Evolutionary conservation across 2,797 vertebrate species (phyloP).

Genomic region (Merluccius polli): DNA sequence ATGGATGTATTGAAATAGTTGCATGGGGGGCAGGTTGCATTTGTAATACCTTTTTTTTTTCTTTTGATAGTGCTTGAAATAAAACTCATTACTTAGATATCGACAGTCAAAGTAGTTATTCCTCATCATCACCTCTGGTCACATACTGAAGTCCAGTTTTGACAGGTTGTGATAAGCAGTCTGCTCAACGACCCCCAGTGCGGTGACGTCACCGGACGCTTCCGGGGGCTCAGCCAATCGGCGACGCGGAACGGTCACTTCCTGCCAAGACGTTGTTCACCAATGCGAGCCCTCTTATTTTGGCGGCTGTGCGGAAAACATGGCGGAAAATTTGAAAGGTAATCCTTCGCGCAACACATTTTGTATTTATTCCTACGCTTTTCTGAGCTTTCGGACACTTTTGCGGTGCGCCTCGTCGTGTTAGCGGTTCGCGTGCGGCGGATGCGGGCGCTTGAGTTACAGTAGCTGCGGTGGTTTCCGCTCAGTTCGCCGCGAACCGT

Average conservation of each 20-base stretch:
- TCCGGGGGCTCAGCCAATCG: conserved; percentile 44
- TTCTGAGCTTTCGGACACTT: not conserved
- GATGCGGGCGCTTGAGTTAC: not conserved
- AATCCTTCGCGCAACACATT: conserved; percentile 17
- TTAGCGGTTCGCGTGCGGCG: not conserved
- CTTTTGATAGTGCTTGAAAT: no score
- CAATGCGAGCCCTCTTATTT: conserved; percentile 28
- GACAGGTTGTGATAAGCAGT: not conserved
- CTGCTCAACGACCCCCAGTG: not conserved
- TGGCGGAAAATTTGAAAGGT: conserved; percentile 79
- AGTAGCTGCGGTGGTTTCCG: not conserved
- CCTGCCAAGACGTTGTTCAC: conserved; percentile 4
- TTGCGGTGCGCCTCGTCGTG: not conserved
- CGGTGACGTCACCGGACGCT: conserved; percentile 12
- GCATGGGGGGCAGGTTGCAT: not conserved
- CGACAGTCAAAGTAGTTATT: no score
- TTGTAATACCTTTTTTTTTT: no score
- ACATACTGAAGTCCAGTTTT: no score
- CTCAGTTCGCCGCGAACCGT: no score
- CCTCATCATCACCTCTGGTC: no score
- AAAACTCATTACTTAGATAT: no score
- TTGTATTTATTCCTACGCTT: not conserved
- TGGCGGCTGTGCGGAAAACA: conserved; percentile 66
- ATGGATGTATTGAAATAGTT: no score
- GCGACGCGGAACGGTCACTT: not conserved